A percentile compares a stretch with the other conserved stretches of the same genome.
Evolutionary conservation across 2,797 vertebrate species (phyloP).

Genomic region (Onychomys torridus): DNA sequence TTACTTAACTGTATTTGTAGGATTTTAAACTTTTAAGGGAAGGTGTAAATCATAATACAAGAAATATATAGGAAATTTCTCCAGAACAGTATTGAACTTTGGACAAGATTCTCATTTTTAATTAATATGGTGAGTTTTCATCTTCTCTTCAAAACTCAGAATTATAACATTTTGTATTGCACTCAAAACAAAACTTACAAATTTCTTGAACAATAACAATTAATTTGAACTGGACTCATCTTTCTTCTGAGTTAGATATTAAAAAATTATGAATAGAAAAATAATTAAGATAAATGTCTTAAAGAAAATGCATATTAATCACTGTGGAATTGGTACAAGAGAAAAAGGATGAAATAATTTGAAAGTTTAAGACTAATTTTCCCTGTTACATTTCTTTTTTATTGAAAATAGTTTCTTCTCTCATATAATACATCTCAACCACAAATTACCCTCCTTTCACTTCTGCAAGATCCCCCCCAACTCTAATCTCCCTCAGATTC

Average conservation of each 20-base stretch:
- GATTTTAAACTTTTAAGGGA: constrained; percentile 43
- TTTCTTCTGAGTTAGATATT: neutral
- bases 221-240: constrained; percentile 20
- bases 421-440: neutral
- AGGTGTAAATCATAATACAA: neutral
- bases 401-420: neutral
- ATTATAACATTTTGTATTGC: neutral
- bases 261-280: neutral
- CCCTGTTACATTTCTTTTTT: neutral
- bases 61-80: neutral
- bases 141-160: constrained; percentile 29
- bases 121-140: constrained; percentile 30
- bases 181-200: constrained; percentile 19
- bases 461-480: too few relatives aligned
- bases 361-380: neutral
- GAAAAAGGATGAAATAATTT: neutral
- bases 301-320: neutral
- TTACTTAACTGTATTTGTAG: constrained; percentile 10
- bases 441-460: neutral
- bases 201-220: neutral
- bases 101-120: neutral
- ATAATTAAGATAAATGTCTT: neutral
- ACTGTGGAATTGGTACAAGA: neutral
- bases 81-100: neutral
- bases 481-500: neutral